Evolutionary conservation across 2,113 vertebrate genomes (phyloP).

Genomic region (Numida meleagris): DNA sequence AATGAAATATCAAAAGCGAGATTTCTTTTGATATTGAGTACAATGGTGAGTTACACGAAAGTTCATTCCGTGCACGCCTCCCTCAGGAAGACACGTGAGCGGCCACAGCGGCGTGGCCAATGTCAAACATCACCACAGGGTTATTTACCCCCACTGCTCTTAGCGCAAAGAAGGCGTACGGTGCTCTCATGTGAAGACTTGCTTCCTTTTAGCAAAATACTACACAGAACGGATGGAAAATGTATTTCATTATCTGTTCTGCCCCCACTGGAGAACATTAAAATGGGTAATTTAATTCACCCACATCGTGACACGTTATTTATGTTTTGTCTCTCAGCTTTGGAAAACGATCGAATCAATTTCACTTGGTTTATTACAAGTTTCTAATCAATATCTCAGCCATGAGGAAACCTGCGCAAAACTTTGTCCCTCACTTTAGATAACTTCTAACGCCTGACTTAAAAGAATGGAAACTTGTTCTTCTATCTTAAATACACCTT

Average conservation of each 20-base stretch:
- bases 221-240: background rate
- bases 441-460: background rate
- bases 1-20: background rate
- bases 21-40: slow-evolving; percentile 26
- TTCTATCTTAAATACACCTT: background rate
- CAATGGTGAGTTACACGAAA: background rate
- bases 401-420: background rate
- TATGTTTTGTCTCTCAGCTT: background rate
- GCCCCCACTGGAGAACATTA: background rate
- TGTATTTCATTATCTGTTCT: background rate
- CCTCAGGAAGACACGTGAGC: background rate
- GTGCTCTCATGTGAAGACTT: background rate
- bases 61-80: background rate
- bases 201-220: background rate
- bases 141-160: background rate
- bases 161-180: background rate
- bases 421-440: background rate
- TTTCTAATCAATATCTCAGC: background rate
- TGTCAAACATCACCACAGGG: background rate
- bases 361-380: background rate
- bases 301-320: background rate
- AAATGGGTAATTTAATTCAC: background rate
- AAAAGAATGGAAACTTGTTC: background rate
- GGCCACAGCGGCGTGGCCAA: background rate
- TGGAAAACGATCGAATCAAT: background rate